phyloP scores from a whole-genome alignment of 1,140 invertebrate species.

The Tetranychus urticae region DNA sequence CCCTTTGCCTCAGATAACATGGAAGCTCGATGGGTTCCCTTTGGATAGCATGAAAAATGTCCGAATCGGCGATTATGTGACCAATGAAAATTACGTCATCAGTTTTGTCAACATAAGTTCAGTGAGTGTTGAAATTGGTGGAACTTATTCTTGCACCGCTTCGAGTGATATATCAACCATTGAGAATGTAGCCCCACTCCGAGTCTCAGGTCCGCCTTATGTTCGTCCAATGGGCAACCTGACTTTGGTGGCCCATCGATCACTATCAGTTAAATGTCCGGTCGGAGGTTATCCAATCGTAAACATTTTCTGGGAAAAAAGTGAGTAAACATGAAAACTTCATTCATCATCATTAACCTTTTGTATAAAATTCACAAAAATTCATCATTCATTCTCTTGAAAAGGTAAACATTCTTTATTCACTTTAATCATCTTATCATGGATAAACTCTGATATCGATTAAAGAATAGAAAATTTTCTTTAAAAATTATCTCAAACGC shows the following conservation, averaged over 20 bases:
- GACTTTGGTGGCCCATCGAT: constrained; percentile 58
- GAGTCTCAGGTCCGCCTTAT: constrained; percentile 60
- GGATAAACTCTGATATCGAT: too few relatives aligned
- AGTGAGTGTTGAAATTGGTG: constrained; percentile 53
- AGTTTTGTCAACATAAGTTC: constrained; percentile 73
- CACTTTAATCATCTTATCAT: too few relatives aligned
- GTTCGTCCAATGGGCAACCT: constrained; percentile 73
- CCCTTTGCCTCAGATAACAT: constrained; percentile 75
- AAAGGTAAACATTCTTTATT: too few relatives aligned
- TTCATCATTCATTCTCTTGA: neutral
- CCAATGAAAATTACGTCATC: constrained; percentile 68
- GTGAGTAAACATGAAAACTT: constrained; percentile 14
- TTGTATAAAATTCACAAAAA: too few relatives aligned
- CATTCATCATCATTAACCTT: neutral
- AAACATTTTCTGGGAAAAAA: constrained; percentile 46
- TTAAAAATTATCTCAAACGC: too few relatives aligned
- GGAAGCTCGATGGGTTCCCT: constrained; percentile 54
- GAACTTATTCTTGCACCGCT: constrained; percentile 65
- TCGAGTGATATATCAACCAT: constrained; percentile 49
- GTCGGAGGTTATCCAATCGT: constrained; percentile 76
- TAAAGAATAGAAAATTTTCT: too few relatives aligned
- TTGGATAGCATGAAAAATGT: constrained; percentile 9
- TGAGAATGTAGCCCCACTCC: constrained; percentile 54
- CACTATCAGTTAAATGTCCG: constrained; percentile 64
- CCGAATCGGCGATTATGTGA: constrained; percentile 61